Percentiles rank a stretch among this genome's conserved stretches.
phyloP scores from a whole-genome alignment of 23 tunicate genomes.

The Clavelina lepadiformis region DNA sequence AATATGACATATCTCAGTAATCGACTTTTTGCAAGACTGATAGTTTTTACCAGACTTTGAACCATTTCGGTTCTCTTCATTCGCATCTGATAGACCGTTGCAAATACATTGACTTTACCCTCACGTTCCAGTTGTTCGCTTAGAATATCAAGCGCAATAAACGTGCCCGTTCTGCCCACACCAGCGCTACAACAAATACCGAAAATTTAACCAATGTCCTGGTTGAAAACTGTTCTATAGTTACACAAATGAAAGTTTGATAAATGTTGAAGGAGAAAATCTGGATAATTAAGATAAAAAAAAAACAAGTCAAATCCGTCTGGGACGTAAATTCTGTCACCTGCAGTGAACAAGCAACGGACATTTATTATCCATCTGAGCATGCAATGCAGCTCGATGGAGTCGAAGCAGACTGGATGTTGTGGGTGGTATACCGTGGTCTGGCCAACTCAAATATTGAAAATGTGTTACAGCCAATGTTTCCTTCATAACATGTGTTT shows the following conservation, averaged over 20 bases:
- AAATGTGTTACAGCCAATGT: neutral
- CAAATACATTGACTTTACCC: conserved; percentile 9
- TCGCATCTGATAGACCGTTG: conserved; percentile 11
- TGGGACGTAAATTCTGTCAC: conserved; percentile 2
- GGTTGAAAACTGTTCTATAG: too few relatives aligned
- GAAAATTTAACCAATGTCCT: too few relatives aligned
- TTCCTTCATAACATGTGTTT: neutral
- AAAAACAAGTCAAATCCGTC: too few relatives aligned
- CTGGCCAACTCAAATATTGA: conserved; percentile 33
- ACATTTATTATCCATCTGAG: neutral
- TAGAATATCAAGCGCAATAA: conserved; percentile 21
- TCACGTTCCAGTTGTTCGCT: conserved; percentile 9
- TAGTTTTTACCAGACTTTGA: conserved; percentile 12
- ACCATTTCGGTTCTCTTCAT: conserved; percentile 17
- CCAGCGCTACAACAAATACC: conserved; percentile 18
- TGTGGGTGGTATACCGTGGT: conserved; percentile 25
- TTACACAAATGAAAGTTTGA: too few relatives aligned
- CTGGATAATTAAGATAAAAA: too few relatives aligned
- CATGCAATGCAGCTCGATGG: conserved; percentile 7
- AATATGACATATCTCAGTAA: too few relatives aligned
- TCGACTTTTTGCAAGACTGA: neutral
- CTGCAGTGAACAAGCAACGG: conserved; percentile 33
- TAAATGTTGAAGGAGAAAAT: too few relatives aligned
- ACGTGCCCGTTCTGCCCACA: conserved; percentile 29
- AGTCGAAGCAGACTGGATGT: conserved; percentile 8